phyloP scores from a whole-genome alignment of 2,797 vertebrate species.

The Acanthurus lineatus region DNA sequence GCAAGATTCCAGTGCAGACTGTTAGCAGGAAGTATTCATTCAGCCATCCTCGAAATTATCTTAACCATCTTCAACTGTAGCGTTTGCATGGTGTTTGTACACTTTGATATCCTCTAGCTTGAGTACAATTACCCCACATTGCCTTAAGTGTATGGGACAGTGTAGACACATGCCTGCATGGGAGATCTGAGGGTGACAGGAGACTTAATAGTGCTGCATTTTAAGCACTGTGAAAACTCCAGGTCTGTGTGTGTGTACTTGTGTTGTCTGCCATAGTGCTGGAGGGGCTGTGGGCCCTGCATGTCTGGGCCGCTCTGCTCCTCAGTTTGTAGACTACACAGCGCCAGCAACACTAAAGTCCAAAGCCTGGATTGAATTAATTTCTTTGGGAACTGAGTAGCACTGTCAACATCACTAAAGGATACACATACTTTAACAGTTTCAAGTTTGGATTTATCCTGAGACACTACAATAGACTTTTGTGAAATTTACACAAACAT shows the following conservation, averaged over 20 bases:
- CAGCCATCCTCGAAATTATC: conserved; percentile 35
- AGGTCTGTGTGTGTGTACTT: conserved; percentile 54
- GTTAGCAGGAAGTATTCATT: conserved; percentile 26
- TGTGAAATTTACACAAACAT: conserved; percentile 42
- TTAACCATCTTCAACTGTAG: conserved; percentile 45
- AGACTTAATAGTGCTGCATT: conserved; percentile 63
- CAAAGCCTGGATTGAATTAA: conserved; percentile 71
- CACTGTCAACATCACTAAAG: conserved; percentile 61
- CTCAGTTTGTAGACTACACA: conserved; percentile 66
- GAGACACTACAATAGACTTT: conserved; percentile 46
- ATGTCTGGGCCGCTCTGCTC: conserved; percentile 78
- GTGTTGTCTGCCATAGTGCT: conserved; percentile 74
- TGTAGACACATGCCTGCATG: conserved; percentile 42
- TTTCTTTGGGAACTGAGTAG: conserved; percentile 63
- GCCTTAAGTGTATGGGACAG: conserved; percentile 30
- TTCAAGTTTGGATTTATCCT: conserved; percentile 41
- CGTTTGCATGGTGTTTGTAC: conserved; percentile 25
- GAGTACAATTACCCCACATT: conserved; percentile 58
- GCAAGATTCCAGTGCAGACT: conserved; percentile 28
- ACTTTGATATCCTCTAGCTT: conserved; percentile 53
- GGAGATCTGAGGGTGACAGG: conserved; percentile 53
- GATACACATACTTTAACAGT: conserved; percentile 38
- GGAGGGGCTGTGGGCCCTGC: conserved; percentile 74
- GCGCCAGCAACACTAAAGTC: conserved; percentile 60
- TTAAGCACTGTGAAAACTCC: conserved; percentile 44